Conservation (phyloP, 2,888 invertebrate genomes). For the Sinotaia quadrata region DNA sequence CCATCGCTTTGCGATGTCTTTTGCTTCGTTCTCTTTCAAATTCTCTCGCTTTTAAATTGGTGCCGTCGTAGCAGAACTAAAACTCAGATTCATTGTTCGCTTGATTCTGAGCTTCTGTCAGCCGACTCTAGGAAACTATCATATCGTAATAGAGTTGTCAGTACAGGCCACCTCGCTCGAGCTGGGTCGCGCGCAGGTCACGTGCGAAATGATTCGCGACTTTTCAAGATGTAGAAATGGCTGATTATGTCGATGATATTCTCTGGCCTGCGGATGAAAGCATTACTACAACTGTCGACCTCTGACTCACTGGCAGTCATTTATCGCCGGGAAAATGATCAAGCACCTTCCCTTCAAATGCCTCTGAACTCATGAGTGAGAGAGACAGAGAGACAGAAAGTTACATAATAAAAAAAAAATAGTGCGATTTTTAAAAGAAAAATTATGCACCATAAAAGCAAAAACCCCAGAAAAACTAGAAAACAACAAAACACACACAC, state of each 20-base stretch:
- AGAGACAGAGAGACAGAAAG: background rate
- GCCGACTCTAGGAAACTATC: background rate
- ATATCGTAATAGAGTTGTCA: constrained; percentile 7
- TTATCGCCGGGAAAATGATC: background rate
- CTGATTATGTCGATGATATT: constrained; percentile 7
- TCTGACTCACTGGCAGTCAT: background rate
- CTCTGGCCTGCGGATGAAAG: background rate
- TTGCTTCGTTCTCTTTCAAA: no score
- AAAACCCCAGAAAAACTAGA: background rate
- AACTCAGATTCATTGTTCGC: background rate
- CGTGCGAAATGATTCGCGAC: background rate
- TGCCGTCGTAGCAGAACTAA: no score
- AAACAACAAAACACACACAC: background rate
- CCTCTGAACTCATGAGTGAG: no score
- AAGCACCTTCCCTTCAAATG: no score
- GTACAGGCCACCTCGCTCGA: background rate
- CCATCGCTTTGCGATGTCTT: no score
- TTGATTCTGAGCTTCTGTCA: constrained; percentile 7
- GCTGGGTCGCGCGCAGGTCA: constrained; percentile 4
- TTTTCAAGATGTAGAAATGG: background rate
- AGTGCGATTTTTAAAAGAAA: no score
- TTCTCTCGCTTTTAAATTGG: no score
- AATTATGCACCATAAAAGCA: background rate
- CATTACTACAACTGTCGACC: background rate
- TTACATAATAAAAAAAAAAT: background rate